phyloP scores from a whole-genome alignment of 37 sponge, comb jelly and placozoan species.

The Agelas oroides region DNA sequence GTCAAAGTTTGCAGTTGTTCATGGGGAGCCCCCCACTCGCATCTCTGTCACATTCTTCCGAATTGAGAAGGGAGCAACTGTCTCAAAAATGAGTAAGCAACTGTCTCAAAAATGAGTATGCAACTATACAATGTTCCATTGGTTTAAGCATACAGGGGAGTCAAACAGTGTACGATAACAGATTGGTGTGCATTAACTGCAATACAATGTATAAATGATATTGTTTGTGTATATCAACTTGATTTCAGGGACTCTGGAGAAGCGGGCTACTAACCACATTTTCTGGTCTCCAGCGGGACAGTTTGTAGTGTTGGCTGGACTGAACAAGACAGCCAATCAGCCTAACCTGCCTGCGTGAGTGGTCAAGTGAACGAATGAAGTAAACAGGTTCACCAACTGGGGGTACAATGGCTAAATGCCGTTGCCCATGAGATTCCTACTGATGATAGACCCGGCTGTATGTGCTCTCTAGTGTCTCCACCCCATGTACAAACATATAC shows the following conservation, averaged over 20 bases:
- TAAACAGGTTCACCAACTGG: too few relatives aligned
- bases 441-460: too few relatives aligned
- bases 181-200: too few relatives aligned
- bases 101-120: slow-evolving; percentile 53
- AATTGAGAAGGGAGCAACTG: slow-evolving; percentile 65
- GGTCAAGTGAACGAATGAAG: too few relatives aligned
- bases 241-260: neutral
- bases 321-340: slow-evolving; percentile 35
- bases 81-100: slow-evolving; percentile 63
- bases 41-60: slow-evolving; percentile 76
- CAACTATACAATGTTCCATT: neutral
- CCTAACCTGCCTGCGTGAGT: too few relatives aligned
- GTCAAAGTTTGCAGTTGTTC: slow-evolving; percentile 86
- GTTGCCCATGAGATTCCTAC: too few relatives aligned
- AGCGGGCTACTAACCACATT: slow-evolving; percentile 59
- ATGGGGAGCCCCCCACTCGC: slow-evolving; percentile 82
- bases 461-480: too few relatives aligned
- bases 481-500: too few relatives aligned
- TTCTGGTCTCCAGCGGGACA: slow-evolving; percentile 94
- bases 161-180: too few relatives aligned
- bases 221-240: too few relatives aligned
- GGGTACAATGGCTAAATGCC: too few relatives aligned
- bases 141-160: neutral
- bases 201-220: too few relatives aligned
- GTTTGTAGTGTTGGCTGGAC: slow-evolving; percentile 87